A percentile compares a stretch with the other conserved stretches of the same genome.
Evolutionary conservation across 2,797 vertebrate species (phyloP).

Genomic region (Etheostoma perlongum): DNA sequence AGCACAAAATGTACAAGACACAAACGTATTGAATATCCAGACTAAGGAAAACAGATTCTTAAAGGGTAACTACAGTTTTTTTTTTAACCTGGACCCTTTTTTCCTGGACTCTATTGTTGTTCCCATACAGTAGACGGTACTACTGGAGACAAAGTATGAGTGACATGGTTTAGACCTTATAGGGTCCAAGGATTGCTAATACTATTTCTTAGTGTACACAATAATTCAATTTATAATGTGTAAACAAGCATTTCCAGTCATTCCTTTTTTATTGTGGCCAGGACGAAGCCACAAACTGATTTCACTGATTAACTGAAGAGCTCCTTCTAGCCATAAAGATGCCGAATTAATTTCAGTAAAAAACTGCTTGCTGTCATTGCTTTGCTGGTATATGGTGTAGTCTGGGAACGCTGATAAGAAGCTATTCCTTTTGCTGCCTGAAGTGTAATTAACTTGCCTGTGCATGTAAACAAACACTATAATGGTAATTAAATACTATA

Average conservation of each 20-base stretch:
- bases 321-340: constrained; percentile 70
- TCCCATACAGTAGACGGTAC: too few relatives aligned
- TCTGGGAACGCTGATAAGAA: constrained; percentile 78
- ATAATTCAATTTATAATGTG: constrained; percentile 68
- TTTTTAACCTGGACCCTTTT: too few relatives aligned
- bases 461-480: constrained; percentile 76
- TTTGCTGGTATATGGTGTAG: constrained; percentile 51
- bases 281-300: constrained; percentile 67
- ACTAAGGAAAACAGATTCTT: not conserved
- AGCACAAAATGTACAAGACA: constrained; percentile 12
- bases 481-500: constrained; percentile 78
- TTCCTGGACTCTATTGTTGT: too few relatives aligned
- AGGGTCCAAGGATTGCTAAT: constrained; percentile 9
- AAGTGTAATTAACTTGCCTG: constrained; percentile 77
- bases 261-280: constrained; percentile 73
- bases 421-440: constrained; percentile 68
- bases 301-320: constrained; percentile 79
- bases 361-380: constrained; percentile 58
- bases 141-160: not conserved
- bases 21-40: not conserved
- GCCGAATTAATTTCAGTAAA: constrained; percentile 73
- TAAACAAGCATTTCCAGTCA: constrained; percentile 72
- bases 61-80: too few relatives aligned
- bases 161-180: constrained; percentile 20
- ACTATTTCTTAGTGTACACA: constrained; percentile 53